These are phyloP conservation scores for Notoglanidium macrostoma DNA, from an alignment of 2,797 vertebrate species.

Conservation along the genomic window DNA sequence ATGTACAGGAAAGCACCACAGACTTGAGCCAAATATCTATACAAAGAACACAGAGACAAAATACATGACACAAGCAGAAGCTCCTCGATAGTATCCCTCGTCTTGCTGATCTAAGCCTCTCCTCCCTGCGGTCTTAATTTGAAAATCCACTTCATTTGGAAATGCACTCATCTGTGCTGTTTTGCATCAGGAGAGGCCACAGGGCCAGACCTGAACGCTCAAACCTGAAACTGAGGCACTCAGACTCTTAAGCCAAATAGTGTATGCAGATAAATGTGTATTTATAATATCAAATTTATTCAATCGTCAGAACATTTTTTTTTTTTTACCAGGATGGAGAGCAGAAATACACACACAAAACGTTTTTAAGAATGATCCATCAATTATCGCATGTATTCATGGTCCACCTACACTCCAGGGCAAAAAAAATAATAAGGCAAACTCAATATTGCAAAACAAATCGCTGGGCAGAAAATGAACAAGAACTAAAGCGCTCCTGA, in stretches of 20 bases:
- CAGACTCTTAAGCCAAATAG: not conserved
- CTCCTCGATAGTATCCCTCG: not conserved
- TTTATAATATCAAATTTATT: not conserved
- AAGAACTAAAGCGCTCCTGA: too few relatives aligned
- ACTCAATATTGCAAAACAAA: too few relatives aligned
- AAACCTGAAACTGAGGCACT: not conserved
- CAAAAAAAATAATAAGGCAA: too few relatives aligned
- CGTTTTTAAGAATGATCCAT: not conserved
- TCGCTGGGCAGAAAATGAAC: too few relatives aligned
- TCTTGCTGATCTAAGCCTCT: conserved; percentile 2
- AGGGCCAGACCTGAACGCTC: not conserved
- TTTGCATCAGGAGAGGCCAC: not conserved
- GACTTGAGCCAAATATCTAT: not conserved
- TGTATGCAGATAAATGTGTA: not conserved
- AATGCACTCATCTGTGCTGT: conserved; percentile 6
- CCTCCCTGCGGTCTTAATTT: conserved; percentile 6
- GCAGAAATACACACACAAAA: not conserved
- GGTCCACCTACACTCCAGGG: not conserved
- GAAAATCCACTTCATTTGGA: conserved; percentile 29
- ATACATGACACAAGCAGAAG: not conserved
- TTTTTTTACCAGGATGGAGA: not conserved
- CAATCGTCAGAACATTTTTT: not conserved
- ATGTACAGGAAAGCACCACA: conserved; percentile 9
- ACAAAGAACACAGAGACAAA: not conserved
- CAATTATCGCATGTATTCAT: not conserved